Evolutionary conservation across 2,888 invertebrate species (phyloP).

Genomic region (Lapara coniferarum): DNA sequence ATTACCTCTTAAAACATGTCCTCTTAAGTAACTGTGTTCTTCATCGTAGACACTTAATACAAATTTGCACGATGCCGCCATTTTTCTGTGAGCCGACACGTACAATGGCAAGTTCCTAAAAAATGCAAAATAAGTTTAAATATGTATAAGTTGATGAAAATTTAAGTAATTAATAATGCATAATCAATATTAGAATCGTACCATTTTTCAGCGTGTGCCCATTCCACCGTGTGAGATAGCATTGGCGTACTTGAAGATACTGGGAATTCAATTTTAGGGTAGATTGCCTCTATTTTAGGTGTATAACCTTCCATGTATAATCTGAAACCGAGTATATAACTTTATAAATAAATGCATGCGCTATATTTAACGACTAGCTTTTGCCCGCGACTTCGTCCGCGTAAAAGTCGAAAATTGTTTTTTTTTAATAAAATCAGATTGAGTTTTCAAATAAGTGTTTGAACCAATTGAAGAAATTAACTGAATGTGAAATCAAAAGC

Average conservation of each 20-base stretch:
- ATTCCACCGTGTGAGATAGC: conserved; percentile 89
- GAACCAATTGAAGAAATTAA: too few relatives aligned
- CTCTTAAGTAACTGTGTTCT: conserved; percentile 85
- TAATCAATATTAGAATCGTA: conserved; percentile 35
- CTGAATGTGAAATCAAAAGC: too few relatives aligned
- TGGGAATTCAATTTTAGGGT: conserved; percentile 89
- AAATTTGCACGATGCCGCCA: conserved; percentile 24
- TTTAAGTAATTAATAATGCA: too few relatives aligned
- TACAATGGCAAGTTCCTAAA: conserved; percentile 25
- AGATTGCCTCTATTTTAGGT: conserved; percentile 87
- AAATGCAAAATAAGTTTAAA: not conserved
- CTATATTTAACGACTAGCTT: too few relatives aligned
- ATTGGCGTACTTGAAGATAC: conserved; percentile 92
- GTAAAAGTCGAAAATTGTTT: too few relatives aligned
- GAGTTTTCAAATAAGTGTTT: too few relatives aligned
- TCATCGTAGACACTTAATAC: conserved; percentile 65
- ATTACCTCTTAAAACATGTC: conserved; percentile 90
- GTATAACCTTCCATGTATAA: conserved; percentile 89
- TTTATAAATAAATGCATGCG: too few relatives aligned
- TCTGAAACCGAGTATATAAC: conserved; percentile 61
- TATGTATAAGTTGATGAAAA: too few relatives aligned
- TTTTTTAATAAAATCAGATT: too few relatives aligned
- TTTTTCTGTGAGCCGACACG: conserved; percentile 14
- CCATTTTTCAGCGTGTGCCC: conserved; percentile 91
- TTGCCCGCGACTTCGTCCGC: too few relatives aligned